Percentiles rank a stretch among this genome's conserved stretches.
These are phyloP conservation scores for Lineus longissimus DNA, from an alignment of 1,140 invertebrate species.

Conservation along the genomic window DNA sequence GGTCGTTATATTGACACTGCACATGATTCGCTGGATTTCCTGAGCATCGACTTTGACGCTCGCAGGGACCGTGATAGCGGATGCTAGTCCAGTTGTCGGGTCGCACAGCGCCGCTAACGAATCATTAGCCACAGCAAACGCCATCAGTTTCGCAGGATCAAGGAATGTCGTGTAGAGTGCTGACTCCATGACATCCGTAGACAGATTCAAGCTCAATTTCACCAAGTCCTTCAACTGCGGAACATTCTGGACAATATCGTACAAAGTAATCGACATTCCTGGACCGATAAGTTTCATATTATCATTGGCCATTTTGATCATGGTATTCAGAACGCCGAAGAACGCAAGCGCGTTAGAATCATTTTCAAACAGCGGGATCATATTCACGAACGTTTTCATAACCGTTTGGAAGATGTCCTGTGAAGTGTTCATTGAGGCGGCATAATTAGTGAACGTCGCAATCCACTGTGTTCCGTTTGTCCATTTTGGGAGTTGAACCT, in stretches of 20 bases:
- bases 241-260: neutral
- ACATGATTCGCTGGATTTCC: neutral
- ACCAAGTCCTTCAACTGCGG: neutral
- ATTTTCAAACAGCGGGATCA: constrained; percentile 4
- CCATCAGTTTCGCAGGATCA: neutral
- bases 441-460: neutral
- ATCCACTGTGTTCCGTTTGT: constrained; percentile 1
- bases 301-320: neutral
- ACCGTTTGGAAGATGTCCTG: too few species aligned
- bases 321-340: neutral
- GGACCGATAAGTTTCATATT: neutral
- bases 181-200: neutral
- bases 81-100: neutral
- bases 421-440: neutral
- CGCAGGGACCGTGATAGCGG: neutral
- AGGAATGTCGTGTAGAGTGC: neutral
- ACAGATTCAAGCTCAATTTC: neutral
- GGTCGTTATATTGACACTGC: neutral
- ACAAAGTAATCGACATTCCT: neutral
- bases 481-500: neutral
- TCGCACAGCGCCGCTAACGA: neutral
- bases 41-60: neutral
- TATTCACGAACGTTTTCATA: too few species aligned
- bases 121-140: neutral
- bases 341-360: neutral